phyloP scores from a whole-genome alignment of 1,140 invertebrate species.

The Amphibalanus amphitrite region DNA sequence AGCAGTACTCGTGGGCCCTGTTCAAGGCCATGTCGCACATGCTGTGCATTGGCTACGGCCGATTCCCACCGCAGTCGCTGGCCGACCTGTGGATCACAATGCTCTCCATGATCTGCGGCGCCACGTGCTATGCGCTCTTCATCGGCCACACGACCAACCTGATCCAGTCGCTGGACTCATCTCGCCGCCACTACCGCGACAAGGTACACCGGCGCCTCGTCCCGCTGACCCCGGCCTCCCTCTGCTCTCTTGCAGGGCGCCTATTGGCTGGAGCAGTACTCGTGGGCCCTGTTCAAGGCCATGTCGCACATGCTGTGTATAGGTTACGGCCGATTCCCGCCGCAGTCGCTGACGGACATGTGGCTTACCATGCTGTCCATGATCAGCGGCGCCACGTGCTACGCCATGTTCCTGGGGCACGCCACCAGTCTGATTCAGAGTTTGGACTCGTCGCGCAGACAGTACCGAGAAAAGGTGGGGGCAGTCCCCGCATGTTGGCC shows the following conservation, averaged over 20 bases:
- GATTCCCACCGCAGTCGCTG: conserved; percentile 89
- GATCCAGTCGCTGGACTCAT: conserved; percentile 95
- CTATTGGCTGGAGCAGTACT: conserved; percentile 91
- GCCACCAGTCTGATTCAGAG: conserved; percentile 96
- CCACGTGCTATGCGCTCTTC: conserved; percentile 95
- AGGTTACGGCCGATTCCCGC: conserved; percentile 87
- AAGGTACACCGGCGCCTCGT: conserved; percentile 66
- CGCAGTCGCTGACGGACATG: conserved; percentile 92
- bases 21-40: too few relatives aligned
- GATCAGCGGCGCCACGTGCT: conserved; percentile 94
- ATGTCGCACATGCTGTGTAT: too few relatives aligned
- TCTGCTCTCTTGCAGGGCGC: conserved; percentile 54
- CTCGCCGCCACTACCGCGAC: conserved; percentile 89
- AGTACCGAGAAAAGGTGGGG: conserved; percentile 90
- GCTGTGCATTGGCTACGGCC: conserved; percentile 87
- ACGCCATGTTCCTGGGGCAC: conserved; percentile 93
- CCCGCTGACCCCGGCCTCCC: conserved; percentile 1
- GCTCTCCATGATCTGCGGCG: conserved; percentile 92
- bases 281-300: too few relatives aligned
- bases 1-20: too few relatives aligned
- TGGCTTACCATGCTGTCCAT: conserved; percentile 97
- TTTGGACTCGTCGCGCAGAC: conserved; percentile 87
- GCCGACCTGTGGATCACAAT: conserved; percentile 99
- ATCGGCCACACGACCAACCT: conserved; percentile 95
- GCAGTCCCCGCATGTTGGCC: not conserved